A percentile compares a stretch with the other conserved stretches of the same genome.
These are phyloP conservation scores for Linepithema humile DNA, from an alignment of 1,140 invertebrate genomes.

Conservation along the genomic window DNA sequence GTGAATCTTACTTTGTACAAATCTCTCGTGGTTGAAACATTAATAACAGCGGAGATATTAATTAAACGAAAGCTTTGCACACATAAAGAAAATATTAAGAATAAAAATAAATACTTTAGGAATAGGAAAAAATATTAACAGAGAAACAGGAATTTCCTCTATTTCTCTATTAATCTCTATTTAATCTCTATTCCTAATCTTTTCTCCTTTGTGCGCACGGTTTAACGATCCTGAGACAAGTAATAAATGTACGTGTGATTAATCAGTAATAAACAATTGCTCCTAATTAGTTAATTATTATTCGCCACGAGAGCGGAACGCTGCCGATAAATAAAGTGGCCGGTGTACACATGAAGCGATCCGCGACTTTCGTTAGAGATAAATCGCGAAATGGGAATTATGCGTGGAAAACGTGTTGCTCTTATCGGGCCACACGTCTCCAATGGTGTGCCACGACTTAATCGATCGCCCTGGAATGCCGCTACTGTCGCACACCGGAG, in stretches of 20 bases:
- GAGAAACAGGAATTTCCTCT: no score
- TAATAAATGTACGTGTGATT: neutral
- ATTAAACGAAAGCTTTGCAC: neutral
- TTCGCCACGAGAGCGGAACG: neutral
- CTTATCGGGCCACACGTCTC: constrained; percentile 46
- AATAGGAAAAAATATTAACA: no score
- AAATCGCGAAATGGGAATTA: constrained; percentile 48
- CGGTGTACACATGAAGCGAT: neutral
- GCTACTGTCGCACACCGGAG: constrained; percentile 59
- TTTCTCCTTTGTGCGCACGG: no score
- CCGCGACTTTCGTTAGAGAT: neutral
- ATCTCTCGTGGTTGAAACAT: neutral
- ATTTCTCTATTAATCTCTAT: no score
- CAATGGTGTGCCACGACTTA: constrained; percentile 57
- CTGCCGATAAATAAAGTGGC: neutral
- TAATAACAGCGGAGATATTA: constrained; percentile 10
- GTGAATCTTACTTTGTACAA: neutral
- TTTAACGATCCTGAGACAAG: no score
- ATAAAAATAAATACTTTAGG: no score
- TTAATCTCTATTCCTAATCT: no score
- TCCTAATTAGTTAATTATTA: neutral
- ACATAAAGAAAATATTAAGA: neutral
- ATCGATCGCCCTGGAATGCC: constrained; percentile 72
- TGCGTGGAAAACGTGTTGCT: constrained; percentile 47
- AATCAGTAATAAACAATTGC: neutral